A percentile compares a stretch with the other conserved stretches of the same genome.
Conservation (phyloP, 2,888 invertebrate genomes). For the Agriopis aurantiaria region DNA sequence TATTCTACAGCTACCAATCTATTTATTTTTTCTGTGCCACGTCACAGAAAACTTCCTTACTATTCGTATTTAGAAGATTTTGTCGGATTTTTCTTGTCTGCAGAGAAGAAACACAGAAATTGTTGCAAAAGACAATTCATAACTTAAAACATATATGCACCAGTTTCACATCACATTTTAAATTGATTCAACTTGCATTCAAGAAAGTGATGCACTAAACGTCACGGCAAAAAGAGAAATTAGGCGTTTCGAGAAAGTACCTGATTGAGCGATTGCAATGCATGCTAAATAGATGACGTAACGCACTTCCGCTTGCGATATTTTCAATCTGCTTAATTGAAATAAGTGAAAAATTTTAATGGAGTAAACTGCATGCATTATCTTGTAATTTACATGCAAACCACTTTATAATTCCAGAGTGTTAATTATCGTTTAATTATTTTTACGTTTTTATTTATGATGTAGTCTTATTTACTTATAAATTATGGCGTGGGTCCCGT, state of each 20-base stretch:
- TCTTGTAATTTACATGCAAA: constrained; percentile 4
- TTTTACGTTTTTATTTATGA: no score
- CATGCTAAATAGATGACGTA: constrained; percentile 62
- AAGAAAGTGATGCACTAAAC: constrained; percentile 46
- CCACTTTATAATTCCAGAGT: not conserved
- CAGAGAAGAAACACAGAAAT: no score
- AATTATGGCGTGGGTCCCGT: no score
- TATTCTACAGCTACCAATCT: no score
- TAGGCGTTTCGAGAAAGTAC: constrained; percentile 68
- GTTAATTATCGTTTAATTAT: not conserved
- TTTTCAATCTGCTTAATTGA: constrained; percentile 3
- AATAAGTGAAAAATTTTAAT: not conserved
- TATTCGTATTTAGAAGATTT: no score
- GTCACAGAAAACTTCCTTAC: no score
- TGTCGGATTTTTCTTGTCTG: no score
- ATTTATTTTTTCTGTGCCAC: no score
- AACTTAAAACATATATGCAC: not conserved
- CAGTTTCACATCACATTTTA: constrained; percentile 19
- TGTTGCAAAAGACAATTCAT: no score
- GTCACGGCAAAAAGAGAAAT: constrained; percentile 71
- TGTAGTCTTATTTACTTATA: no score
- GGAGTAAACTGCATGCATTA: not conserved
- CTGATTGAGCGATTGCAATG: constrained; percentile 52
- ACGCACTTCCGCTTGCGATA: constrained; percentile 30
- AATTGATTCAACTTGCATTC: constrained; percentile 26